A percentile compares a stretch with the other conserved stretches of the same genome.
Conservation (phyloP, 2,113 vertebrate species). For the Atherinomorus stipes region DNA sequence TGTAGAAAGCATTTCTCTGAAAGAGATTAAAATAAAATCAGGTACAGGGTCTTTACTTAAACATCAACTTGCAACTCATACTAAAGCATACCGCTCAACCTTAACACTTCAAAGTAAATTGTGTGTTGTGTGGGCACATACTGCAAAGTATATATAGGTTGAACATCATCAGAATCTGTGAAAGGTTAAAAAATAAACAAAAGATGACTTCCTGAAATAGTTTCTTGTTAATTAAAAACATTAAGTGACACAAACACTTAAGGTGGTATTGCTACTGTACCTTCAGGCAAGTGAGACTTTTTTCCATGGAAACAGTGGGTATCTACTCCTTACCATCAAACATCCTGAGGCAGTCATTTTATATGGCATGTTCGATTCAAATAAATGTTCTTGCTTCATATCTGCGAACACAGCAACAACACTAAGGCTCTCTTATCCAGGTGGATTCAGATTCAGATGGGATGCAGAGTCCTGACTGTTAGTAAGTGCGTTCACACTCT, state of each 20-base stretch:
- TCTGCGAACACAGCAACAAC: not conserved
- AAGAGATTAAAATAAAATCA: no score
- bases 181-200: not conserved
- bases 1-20: no score
- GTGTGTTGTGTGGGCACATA: not conserved
- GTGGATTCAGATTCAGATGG: constrained; percentile 2
- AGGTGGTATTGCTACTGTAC: constrained; percentile 55
- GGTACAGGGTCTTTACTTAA: no score
- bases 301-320: constrained; percentile 79
- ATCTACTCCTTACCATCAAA: no score
- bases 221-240: constrained; percentile 34
- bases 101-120: constrained; percentile 24
- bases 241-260: no score
- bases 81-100: constrained; percentile 34
- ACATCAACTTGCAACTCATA: constrained; percentile 46
- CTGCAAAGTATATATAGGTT: constrained; percentile 10
- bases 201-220: constrained; percentile 6
- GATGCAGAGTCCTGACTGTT: not conserved
- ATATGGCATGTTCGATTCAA: constrained; percentile 37
- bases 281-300: constrained; percentile 70
- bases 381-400: constrained; percentile 22
- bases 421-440: not conserved
- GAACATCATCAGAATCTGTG: not conserved
- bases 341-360: constrained; percentile 62
- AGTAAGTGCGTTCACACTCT: no score